phyloP scores from a whole-genome alignment of 1,140 invertebrate species.

The Ooceraea biroi region DNA sequence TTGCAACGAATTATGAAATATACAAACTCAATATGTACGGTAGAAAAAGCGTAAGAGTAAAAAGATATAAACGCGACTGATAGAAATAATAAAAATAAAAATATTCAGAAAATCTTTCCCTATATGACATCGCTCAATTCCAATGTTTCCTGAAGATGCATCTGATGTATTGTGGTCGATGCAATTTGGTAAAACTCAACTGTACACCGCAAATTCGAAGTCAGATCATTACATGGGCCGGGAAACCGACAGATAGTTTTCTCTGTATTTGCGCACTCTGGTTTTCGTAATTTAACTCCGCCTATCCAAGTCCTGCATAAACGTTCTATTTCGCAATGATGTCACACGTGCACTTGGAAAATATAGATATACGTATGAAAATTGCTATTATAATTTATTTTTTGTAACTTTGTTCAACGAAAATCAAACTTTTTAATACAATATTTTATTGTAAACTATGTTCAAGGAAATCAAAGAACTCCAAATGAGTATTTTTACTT shows the following conservation, averaged over 20 bases:
- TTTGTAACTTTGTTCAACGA: neutral
- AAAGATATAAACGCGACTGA: neutral
- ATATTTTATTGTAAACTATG: neutral
- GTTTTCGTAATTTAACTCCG: constrained; percentile 36
- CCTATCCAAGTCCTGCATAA: constrained; percentile 15
- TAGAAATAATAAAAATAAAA: neutral
- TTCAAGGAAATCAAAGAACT: neutral
- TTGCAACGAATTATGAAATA: too few relatives aligned
- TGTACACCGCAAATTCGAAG: constrained; percentile 63
- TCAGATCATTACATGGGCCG: constrained; percentile 55
- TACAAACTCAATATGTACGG: neutral
- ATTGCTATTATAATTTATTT: neutral
- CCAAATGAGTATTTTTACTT: too few relatives aligned
- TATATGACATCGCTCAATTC: neutral
- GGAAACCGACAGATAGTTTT: constrained; percentile 41
- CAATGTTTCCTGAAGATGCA: neutral
- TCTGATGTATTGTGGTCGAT: constrained; percentile 30
- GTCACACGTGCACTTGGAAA: neutral
- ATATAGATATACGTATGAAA: neutral
- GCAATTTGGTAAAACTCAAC: constrained; percentile 38
- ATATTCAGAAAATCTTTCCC: neutral
- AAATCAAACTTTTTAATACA: neutral
- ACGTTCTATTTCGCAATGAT: neutral
- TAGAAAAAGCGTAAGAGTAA: neutral
- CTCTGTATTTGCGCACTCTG: constrained; percentile 26